phyloP scores from a whole-genome alignment of 2,888 invertebrate genomes.

The Ichneumoninae sp. region DNA sequence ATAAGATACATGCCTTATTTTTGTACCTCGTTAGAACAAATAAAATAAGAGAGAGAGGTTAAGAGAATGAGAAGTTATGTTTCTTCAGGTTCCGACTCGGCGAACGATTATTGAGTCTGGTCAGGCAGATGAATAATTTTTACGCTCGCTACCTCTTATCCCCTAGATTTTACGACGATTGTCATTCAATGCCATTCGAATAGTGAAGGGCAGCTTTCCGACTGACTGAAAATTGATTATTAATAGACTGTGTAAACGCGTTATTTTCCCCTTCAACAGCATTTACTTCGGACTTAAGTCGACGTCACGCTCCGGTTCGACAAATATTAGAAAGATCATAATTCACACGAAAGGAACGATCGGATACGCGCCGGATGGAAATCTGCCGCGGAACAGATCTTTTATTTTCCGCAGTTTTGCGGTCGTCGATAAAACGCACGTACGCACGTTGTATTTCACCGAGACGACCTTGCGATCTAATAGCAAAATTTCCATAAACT shows the following conservation, averaged over 20 bases:
- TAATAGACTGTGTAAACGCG: slow-evolving; percentile 25
- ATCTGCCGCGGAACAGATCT: background rate
- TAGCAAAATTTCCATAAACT: slow-evolving; percentile 28
- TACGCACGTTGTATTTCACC: slow-evolving; percentile 18
- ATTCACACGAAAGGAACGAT: slow-evolving; percentile 26
- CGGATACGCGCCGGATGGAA: slow-evolving; percentile 13
- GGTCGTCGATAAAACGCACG: slow-evolving; percentile 8
- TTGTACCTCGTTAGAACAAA: background rate
- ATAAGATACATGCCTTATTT: slow-evolving; percentile 9
- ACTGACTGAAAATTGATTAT: slow-evolving; percentile 26
- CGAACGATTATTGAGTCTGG: background rate
- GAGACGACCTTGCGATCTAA: slow-evolving; percentile 48
- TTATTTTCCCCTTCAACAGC: slow-evolving; percentile 22
- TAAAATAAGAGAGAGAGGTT: background rate
- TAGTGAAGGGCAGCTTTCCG: slow-evolving; percentile 19
- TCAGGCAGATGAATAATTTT: slow-evolving; percentile 22
- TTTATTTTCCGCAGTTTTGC: background rate
- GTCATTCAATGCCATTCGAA: slow-evolving; percentile 26
- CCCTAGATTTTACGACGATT: background rate
- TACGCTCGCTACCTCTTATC: slow-evolving; percentile 19
- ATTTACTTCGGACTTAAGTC: background rate
- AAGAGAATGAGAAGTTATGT: slow-evolving; percentile 5
- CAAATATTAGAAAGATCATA: slow-evolving; percentile 2
- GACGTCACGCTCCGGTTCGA: slow-evolving; percentile 5
- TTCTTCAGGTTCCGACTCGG: background rate